Evolutionary conservation across 2,797 vertebrate genomes (phyloP).

Genomic region (Gymnoscopelus microlampas): DNA sequence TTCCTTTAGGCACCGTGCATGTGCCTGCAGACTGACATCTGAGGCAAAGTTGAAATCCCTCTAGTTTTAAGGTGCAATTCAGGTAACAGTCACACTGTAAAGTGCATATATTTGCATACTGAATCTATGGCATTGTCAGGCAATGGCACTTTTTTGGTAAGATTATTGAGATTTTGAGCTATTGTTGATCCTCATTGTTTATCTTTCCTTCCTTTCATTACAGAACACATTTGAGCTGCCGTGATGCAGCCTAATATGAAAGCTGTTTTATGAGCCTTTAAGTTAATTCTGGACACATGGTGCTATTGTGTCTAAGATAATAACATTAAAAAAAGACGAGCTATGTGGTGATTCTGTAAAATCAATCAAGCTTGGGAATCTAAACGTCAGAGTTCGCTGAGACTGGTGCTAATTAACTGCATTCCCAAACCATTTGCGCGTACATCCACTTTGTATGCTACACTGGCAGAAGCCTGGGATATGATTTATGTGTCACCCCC

Average conservation of each 20-base stretch:
- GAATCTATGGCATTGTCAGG: no score
- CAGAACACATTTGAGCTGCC: no score
- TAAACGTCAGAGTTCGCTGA: constrained; percentile 33
- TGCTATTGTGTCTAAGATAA: not conserved
- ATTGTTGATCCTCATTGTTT: no score
- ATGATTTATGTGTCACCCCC: constrained; percentile 64
- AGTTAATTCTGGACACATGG: not conserved
- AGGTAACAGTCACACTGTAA: not conserved
- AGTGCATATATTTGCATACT: no score
- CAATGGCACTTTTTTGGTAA: no score
- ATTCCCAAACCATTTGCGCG: constrained; percentile 32
- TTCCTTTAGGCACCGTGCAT: not conserved
- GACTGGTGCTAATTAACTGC: constrained; percentile 67
- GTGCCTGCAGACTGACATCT: constrained; percentile 1
- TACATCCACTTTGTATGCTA: constrained; percentile 61
- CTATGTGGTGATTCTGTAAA: constrained; percentile 24
- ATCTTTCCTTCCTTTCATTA: no score
- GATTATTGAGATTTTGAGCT: no score
- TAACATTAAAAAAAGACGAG: constrained; percentile 34
- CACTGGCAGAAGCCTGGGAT: constrained; percentile 46
- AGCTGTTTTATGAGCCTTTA: no score
- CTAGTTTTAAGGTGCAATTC: not conserved
- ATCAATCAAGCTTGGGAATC: constrained; percentile 40
- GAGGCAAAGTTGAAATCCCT: constrained; percentile 10
- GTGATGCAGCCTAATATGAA: no score